Percentiles rank a stretch among this genome's conserved stretches.
phyloP scores from a whole-genome alignment of 2,797 vertebrate genomes.

The Tragelaphus oryx region DNA sequence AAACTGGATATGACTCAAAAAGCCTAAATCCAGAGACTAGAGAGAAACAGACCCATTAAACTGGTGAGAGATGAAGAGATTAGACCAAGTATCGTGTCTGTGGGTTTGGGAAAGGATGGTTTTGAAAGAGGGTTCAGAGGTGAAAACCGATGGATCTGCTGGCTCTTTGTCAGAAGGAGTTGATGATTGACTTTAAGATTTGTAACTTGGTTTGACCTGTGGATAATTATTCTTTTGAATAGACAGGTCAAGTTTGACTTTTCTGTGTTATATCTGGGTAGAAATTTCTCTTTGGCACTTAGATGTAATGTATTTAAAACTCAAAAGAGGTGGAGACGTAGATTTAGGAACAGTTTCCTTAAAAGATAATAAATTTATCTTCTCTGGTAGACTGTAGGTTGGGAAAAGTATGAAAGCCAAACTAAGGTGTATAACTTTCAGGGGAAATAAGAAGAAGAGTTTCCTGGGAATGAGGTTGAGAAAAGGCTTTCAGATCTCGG shows the following conservation, averaged over 20 bases:
- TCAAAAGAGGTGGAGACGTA: background rate
- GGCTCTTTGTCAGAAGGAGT: background rate
- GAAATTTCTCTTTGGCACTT: conserved; percentile 9
- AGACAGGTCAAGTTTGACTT: background rate
- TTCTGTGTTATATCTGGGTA: background rate
- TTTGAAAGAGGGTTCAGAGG: background rate
- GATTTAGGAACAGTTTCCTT: background rate
- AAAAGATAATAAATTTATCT: background rate
- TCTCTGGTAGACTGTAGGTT: background rate
- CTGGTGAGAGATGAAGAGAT: background rate
- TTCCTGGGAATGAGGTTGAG: background rate
- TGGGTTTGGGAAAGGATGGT: background rate
- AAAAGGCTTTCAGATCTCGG: background rate
- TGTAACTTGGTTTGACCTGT: background rate
- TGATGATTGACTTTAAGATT: background rate
- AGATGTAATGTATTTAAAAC: conserved; percentile 11
- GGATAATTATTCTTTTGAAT: background rate
- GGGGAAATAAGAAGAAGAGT: background rate
- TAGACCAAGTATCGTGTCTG: background rate
- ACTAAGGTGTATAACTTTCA: background rate
- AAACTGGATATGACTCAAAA: background rate
- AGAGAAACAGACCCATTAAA: background rate
- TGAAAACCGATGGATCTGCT: background rate
- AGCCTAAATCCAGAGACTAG: background rate
- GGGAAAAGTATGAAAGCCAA: background rate